A percentile compares a stretch with the other conserved stretches of the same genome.
Evolutionary conservation across 2,888 invertebrate species (phyloP).

Genomic region (Trilocha varians): DNA sequence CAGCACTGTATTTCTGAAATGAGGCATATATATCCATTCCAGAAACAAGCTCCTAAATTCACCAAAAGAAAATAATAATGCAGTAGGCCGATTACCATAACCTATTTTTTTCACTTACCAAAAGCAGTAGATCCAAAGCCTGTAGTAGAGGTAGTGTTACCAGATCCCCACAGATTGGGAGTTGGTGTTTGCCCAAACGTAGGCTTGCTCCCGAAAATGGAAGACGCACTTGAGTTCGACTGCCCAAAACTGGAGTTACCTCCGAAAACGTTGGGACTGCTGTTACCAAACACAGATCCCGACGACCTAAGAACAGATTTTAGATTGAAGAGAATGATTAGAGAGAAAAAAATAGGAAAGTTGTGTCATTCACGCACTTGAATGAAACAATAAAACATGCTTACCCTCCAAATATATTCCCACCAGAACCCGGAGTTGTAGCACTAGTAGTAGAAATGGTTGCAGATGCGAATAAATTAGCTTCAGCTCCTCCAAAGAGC

Average conservation of each 20-base stretch:
- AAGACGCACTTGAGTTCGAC: conserved; percentile 34
- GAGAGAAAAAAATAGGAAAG: no score
- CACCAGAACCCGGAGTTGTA: conserved; percentile 40
- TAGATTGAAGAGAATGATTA: neutral
- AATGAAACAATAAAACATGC: conserved; percentile 3
- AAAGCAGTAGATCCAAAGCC: conserved; percentile 51
- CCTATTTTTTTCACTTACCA: no score
- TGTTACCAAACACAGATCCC: conserved; percentile 46
- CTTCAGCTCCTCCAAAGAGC: conserved; percentile 41
- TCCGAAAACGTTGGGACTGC: conserved; percentile 46
- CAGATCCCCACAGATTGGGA: conserved; percentile 44
- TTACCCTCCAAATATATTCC: conserved; percentile 55
- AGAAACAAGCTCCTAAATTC: no score
- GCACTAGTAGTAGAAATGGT: conserved; percentile 59
- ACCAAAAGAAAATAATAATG: no score
- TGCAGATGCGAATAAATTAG: conserved; percentile 53
- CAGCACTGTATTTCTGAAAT: no score
- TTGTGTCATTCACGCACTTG: no score
- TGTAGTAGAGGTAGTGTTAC: conserved; percentile 25
- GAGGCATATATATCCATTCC: no score
- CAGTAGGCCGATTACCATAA: no score
- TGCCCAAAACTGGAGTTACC: conserved; percentile 51
- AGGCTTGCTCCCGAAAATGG: conserved; percentile 46
- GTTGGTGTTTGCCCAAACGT: conserved; percentile 43
- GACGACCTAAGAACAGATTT: conserved; percentile 24